phyloP scores from a whole-genome alignment of 2,113 vertebrate genomes.

The Ciconia stormi region DNA sequence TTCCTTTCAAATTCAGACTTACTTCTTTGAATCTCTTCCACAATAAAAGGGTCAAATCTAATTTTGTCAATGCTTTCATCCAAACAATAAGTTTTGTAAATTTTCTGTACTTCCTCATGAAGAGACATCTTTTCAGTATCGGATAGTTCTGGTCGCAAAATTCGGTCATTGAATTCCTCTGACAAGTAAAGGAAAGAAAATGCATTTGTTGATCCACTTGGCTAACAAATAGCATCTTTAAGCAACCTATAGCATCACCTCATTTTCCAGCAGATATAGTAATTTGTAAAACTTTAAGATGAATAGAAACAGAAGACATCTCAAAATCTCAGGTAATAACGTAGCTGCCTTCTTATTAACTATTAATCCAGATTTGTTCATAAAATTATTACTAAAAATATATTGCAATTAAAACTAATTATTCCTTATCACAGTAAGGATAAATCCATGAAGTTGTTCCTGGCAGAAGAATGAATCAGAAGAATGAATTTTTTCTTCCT shows the following conservation, averaged over 20 bases:
- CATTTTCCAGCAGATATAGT: not conserved
- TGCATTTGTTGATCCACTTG: not conserved
- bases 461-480: not conserved
- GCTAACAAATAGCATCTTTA: not conserved
- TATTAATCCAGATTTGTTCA: not conserved
- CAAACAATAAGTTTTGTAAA: slow-evolving; percentile 91
- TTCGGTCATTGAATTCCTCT: slow-evolving; percentile 97
- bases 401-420: not conserved
- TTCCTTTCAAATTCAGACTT: slow-evolving; percentile 63
- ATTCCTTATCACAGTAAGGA: not conserved
- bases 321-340: not conserved
- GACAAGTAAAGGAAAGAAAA: slow-evolving; percentile 31
- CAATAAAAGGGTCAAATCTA: slow-evolving; percentile 88
- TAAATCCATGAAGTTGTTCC: not conserved
- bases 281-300: not conserved
- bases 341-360: not conserved
- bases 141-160: slow-evolving; percentile 89
- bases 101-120: slow-evolving; percentile 89
- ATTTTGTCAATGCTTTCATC: slow-evolving; percentile 97
- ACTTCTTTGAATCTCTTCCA: slow-evolving; percentile 92
- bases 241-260: not conserved
- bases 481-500: not conserved
- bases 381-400: not conserved
- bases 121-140: slow-evolving; percentile 85
- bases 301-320: not conserved